These are phyloP conservation scores for Salvator merianae DNA, from an alignment of 2,113 vertebrate species.

Conservation along the genomic window DNA sequence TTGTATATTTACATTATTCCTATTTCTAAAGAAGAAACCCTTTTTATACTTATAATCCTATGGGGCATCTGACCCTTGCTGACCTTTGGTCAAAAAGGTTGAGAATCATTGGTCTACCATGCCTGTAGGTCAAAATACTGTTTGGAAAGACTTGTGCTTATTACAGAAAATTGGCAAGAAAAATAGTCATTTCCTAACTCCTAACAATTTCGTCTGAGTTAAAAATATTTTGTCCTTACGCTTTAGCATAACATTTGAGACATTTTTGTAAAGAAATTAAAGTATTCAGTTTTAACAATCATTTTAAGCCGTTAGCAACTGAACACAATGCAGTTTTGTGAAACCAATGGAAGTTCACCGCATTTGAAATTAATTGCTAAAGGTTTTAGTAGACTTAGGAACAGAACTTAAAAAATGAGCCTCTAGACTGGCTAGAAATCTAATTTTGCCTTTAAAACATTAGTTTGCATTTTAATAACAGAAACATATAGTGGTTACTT, in stretches of 20 bases:
- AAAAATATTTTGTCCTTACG: background rate
- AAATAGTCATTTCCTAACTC: background rate
- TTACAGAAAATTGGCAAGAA: too few relatives aligned
- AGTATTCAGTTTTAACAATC: background rate
- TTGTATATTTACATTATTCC: too few relatives aligned
- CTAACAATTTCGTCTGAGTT: background rate
- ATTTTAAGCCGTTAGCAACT: background rate
- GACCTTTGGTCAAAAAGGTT: too few relatives aligned
- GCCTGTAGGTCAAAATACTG: too few relatives aligned
- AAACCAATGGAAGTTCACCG: background rate
- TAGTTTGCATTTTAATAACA: conserved; percentile 4
- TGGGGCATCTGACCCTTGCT: too few relatives aligned
- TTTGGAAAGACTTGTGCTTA: too few relatives aligned
- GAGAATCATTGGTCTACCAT: too few relatives aligned
- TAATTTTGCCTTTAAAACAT: background rate
- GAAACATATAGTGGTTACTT: conserved; percentile 23
- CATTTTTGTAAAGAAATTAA: background rate
- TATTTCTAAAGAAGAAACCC: too few relatives aligned
- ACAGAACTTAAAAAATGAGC: accelerated
- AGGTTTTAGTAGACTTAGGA: background rate
- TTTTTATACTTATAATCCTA: too few relatives aligned
- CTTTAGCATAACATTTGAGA: background rate
- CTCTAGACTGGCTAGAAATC: accelerated
- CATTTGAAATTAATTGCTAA: background rate
- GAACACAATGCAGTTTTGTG: background rate